phyloP scores from a whole-genome alignment of 2,888 invertebrate species.

The Drosophila rubida region DNA sequence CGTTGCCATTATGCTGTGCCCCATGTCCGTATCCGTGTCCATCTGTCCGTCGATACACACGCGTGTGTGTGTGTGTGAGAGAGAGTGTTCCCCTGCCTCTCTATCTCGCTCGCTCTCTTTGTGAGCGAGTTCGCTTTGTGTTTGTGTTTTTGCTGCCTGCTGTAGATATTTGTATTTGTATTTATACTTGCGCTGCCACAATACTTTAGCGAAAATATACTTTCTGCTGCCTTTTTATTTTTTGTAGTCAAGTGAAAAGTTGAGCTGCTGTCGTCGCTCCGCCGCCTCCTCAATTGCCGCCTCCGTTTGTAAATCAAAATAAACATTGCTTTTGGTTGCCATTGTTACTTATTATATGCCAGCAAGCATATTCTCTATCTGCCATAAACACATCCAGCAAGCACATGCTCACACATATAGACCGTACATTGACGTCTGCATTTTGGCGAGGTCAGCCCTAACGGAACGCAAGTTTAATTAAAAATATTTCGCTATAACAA shows the following conservation, averaged over 20 bases:
- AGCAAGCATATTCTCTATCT: constrained; percentile 18
- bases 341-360: constrained; percentile 62
- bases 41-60: constrained; percentile 1
- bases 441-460: constrained; percentile 49
- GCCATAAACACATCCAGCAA: constrained; percentile 4
- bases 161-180: constrained; percentile 37
- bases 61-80: neutral
- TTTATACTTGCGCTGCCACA: constrained; percentile 27
- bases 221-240: constrained; percentile 36
- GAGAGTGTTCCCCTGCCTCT: neutral
- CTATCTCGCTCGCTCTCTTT: neutral
- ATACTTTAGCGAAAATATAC: constrained; percentile 39
- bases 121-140: neutral
- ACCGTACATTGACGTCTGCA: constrained; percentile 72
- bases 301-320: constrained; percentile 69
- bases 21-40: constrained; percentile 32
- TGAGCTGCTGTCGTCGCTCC: constrained; percentile 47
- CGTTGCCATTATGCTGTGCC: constrained; percentile 45
- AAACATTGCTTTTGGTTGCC: constrained; percentile 74
- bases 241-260: constrained; percentile 64
- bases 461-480: constrained; percentile 19
- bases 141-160: constrained; percentile 16
- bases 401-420: constrained; percentile 12
- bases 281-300: constrained; percentile 24
- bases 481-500: constrained; percentile 1